These are phyloP conservation scores for Zosterops borbonicus DNA, from an alignment of 2,113 vertebrate species.

Conservation along the genomic window DNA sequence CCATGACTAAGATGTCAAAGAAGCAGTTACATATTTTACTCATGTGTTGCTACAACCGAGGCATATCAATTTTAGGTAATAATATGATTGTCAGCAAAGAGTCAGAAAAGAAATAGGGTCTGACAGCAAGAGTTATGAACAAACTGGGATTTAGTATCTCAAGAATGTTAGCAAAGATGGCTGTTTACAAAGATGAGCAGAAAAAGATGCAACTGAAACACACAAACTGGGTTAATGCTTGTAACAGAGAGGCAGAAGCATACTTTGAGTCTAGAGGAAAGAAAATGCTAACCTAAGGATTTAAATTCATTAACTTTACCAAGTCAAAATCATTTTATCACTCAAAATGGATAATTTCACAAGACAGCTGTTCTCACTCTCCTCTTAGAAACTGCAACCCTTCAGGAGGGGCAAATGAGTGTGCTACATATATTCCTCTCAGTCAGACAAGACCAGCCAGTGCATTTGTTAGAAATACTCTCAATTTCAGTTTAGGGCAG, in stretches of 20 bases:
- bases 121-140: neutral
- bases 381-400: neutral
- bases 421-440: neutral
- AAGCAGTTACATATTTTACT: neutral
- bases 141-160: neutral
- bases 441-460: neutral
- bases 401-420: neutral
- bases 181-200: neutral
- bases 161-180: neutral
- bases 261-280: neutral
- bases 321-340: neutral
- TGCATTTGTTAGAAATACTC: neutral
- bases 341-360: neutral
- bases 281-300: neutral
- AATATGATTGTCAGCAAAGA: neutral
- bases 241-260: neutral
- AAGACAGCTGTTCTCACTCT: accelerated
- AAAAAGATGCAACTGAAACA: neutral
- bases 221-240: neutral
- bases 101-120: neutral
- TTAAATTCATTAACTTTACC: neutral
- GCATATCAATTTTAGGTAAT: neutral
- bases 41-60: neutral
- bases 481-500: neutral
- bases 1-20: neutral